Conservation (phyloP, 2,113 vertebrate species). For the Amia ocellicauda region DNA sequence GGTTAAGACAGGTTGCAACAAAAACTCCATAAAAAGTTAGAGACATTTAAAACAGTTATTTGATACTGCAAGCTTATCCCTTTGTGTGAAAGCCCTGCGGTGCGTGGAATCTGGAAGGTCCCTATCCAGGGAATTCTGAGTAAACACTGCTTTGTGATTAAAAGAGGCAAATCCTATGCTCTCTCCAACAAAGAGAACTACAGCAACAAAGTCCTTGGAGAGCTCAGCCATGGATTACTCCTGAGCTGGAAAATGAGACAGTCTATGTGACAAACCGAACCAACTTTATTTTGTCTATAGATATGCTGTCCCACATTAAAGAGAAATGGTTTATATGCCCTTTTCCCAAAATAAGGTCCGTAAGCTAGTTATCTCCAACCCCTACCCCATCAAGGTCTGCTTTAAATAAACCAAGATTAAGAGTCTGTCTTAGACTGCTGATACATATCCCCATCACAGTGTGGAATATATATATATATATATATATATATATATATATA, state of each 20-base stretch:
- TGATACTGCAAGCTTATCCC: slow-evolving; percentile 4
- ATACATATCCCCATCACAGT: not conserved
- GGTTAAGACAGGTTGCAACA: slow-evolving; percentile 19
- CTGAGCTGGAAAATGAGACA: slow-evolving; percentile 5
- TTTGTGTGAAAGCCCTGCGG: slow-evolving; percentile 13
- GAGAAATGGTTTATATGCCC: not conserved
- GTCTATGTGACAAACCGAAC: slow-evolving; percentile 4
- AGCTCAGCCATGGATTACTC: slow-evolving; percentile 15
- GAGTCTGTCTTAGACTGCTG: too few species aligned
- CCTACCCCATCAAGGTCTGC: not conserved
- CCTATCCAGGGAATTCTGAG: slow-evolving; percentile 12
- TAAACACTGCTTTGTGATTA: slow-evolving; percentile 12
- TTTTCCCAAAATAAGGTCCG: too few species aligned
- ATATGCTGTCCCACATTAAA: slow-evolving; percentile 2
- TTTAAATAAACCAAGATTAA: not conserved
- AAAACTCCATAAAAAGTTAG: slow-evolving; percentile 2
- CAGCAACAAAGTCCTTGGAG: not conserved
- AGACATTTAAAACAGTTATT: slow-evolving; percentile 6
- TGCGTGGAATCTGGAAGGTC: slow-evolving; percentile 9
- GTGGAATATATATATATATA: too few species aligned
- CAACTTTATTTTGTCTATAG: not conserved
- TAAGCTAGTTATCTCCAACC: not conserved
- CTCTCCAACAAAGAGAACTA: not conserved
- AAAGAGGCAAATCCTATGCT: slow-evolving; percentile 15
- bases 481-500: too few species aligned